Evolutionary conservation across 2,797 vertebrate genomes (phyloP).

Genomic region (Pipistrellus pipistrellus): DNA sequence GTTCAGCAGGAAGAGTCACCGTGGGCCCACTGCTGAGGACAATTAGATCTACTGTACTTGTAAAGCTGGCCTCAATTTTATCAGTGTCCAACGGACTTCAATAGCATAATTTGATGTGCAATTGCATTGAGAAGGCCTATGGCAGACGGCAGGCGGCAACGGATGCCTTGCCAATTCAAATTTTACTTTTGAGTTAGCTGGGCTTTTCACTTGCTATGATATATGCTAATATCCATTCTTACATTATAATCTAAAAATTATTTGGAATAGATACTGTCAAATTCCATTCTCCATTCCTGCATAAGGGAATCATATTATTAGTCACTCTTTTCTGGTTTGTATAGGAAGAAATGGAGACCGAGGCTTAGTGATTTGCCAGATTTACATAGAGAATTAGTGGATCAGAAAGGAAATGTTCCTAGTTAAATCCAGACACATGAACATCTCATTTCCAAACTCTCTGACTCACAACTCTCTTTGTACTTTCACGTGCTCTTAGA

Average conservation of each 20-base stretch:
- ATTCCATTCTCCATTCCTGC: constrained; percentile 60
- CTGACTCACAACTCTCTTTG: background rate
- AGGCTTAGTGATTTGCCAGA: constrained; percentile 50
- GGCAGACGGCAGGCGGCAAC: constrained; percentile 58
- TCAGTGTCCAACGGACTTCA: constrained; percentile 81
- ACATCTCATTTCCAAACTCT: constrained; percentile 19
- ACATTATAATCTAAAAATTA: constrained; percentile 70
- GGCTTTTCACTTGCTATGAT: constrained; percentile 70
- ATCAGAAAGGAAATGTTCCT: constrained; percentile 42
- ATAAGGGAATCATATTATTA: constrained; percentile 47
- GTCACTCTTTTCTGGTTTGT: constrained; percentile 49
- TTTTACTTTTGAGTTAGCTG: constrained; percentile 73
- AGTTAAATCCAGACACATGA: constrained; percentile 12
- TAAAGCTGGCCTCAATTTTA: constrained; percentile 81
- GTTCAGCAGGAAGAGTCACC: constrained; percentile 80
- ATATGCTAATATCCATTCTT: constrained; percentile 77
- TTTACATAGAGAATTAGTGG: constrained; percentile 63
- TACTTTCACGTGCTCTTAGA: background rate
- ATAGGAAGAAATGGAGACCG: background rate
- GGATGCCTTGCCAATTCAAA: constrained; percentile 74
- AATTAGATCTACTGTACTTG: constrained; percentile 80
- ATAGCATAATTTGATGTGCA: constrained; percentile 78
- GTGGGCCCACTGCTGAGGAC: constrained; percentile 79
- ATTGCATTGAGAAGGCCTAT: constrained; percentile 67
- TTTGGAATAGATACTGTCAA: constrained; percentile 68